Conservation (phyloP, 2,113 vertebrate species). For the Climacteris rufus region DNA sequence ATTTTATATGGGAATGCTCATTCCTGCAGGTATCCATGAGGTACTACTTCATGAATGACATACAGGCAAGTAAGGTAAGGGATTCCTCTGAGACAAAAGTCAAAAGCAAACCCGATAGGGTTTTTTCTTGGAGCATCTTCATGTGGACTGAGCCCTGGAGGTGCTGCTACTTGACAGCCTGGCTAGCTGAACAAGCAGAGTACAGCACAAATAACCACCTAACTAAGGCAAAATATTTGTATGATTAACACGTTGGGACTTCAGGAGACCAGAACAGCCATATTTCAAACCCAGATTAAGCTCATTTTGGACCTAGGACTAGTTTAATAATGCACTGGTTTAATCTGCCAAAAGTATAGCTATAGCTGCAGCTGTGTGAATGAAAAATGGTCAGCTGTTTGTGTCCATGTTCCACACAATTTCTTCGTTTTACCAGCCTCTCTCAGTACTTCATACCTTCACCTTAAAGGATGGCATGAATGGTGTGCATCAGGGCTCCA, state of each 20-base stretch:
- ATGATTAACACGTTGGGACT: background rate
- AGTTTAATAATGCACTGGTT: background rate
- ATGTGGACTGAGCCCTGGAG: background rate
- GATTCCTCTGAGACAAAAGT: background rate
- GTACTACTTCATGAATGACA: background rate
- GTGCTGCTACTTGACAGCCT: background rate
- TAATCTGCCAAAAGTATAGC: background rate
- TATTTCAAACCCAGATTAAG: background rate
- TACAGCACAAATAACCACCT: background rate
- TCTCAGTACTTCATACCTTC: background rate
- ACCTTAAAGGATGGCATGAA: background rate
- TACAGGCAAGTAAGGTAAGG: background rate
- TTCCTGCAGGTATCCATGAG: background rate
- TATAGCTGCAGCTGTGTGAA: background rate
- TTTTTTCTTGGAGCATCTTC: background rate
- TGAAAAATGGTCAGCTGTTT: background rate
- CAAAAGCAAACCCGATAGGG: background rate
- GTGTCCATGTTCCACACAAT: background rate
- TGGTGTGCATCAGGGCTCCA: rapidly evolving
- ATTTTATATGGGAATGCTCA: background rate
- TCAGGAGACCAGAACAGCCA: background rate
- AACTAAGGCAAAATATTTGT: background rate
- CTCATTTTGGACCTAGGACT: background rate
- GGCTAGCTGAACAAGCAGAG: background rate
- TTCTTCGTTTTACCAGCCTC: background rate